phyloP scores from a whole-genome alignment of 2,888 invertebrate genomes.

The Belgica antarctica region DNA sequence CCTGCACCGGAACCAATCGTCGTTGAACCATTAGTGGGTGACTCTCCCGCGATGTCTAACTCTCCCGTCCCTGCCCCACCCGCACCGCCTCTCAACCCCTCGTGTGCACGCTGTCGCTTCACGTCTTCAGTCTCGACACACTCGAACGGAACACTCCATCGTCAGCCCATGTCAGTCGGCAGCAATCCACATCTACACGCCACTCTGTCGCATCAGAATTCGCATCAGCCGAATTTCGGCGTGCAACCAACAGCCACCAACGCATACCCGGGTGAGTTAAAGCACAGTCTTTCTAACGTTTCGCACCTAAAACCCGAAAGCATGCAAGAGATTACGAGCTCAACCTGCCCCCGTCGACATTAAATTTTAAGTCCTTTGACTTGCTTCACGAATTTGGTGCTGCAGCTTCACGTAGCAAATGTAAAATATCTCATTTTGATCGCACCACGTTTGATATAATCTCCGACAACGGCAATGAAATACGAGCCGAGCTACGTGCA shows the following conservation, averaged over 20 bases:
- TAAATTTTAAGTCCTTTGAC: not conserved
- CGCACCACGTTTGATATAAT: not conserved
- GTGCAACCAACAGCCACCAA: not conserved
- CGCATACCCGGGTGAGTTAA: constrained; percentile 29
- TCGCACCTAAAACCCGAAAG: not conserved
- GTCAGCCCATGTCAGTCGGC: not conserved
- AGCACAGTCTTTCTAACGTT: not conserved
- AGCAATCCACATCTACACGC: constrained; percentile 36
- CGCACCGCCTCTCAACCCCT: constrained; percentile 44
- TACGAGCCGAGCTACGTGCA: not conserved
- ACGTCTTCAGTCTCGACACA: not conserved
- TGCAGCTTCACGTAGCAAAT: not conserved
- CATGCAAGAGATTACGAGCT: not conserved
- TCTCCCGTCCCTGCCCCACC: constrained; percentile 47
- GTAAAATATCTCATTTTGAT: constrained; percentile 15
- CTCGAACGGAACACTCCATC: constrained; percentile 35
- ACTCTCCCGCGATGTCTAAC: constrained; percentile 44
- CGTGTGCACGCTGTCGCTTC: constrained; percentile 39
- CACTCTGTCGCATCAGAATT: constrained; percentile 14
- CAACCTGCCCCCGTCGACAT: not conserved
- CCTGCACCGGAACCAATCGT: not conserved
- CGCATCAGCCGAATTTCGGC: not conserved
- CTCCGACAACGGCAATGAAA: not conserved
- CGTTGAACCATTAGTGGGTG: not conserved
- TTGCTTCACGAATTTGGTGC: not conserved